Evolutionary conservation across 2,888 invertebrate species (phyloP).

Genomic region (Xestia rhomboidea): DNA sequence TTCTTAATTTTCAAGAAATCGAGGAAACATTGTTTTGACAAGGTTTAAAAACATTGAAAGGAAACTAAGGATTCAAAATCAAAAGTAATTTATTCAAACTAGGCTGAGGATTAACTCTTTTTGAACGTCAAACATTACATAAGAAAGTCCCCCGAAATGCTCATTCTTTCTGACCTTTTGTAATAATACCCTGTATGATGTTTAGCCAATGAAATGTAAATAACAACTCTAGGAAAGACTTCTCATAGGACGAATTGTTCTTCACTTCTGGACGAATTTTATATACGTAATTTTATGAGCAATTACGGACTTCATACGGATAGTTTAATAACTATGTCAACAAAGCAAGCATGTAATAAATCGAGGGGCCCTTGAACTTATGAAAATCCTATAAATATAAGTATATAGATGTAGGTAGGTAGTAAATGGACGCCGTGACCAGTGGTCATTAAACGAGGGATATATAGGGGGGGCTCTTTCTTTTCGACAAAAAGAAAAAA

Average conservation of each 20-base stretch:
- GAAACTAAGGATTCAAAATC: not conserved
- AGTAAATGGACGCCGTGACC: slow-evolving; percentile 21
- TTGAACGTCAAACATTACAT: not conserved
- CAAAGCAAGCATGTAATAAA: slow-evolving; percentile 16
- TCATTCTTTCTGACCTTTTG: not conserved
- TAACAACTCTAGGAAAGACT: no score
- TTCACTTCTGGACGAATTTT: not conserved
- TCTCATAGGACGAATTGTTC: not conserved
- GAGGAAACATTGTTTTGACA: not conserved
- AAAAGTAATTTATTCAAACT: not conserved
- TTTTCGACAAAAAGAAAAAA: slow-evolving; percentile 16
- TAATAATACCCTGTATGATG: not conserved
- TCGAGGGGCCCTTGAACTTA: slow-evolving; percentile 3
- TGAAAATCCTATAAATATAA: slow-evolving; percentile 15
- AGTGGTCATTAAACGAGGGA: slow-evolving; percentile 30
- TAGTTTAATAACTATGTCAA: not conserved
- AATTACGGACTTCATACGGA: not conserved
- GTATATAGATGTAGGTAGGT: not conserved
- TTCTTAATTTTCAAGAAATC: not conserved
- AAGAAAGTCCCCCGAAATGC: not conserved
- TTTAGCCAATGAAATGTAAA: not conserved
- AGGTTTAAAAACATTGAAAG: not conserved
- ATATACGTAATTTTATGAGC: not conserved
- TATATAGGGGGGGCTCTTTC: slow-evolving; percentile 14
- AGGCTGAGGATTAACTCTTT: not conserved